A percentile compares a stretch with the other conserved stretches of the same genome.
These are phyloP conservation scores for Montipora capricornis DNA, from an alignment of 64 coral and sea anemone species.

Conservation along the genomic window DNA sequence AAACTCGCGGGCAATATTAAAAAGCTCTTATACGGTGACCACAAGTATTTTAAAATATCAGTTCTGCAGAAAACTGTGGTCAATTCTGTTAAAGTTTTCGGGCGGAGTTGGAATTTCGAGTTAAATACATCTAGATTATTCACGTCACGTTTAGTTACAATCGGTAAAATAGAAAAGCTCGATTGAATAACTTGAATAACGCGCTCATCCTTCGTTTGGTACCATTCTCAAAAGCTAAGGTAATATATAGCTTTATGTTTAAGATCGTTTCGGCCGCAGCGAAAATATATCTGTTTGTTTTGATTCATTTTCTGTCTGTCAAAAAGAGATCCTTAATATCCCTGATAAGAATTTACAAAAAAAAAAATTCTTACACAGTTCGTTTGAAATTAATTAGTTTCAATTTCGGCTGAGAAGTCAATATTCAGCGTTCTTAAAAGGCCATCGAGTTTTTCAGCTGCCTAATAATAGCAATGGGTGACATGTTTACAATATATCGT, in stretches of 20 bases:
- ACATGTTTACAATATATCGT: neutral
- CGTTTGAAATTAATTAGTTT: slow-evolving; percentile 16
- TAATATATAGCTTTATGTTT: neutral
- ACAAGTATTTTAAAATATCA: slow-evolving; percentile 42
- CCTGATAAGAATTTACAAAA: neutral
- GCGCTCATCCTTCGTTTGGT: neutral
- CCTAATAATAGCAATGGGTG: neutral
- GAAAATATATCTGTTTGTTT: slow-evolving; percentile 26
- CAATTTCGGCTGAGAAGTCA: neutral
- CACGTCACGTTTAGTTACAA: slow-evolving; percentile 5
- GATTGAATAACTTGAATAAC: neutral
- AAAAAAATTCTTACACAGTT: neutral
- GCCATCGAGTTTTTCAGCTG: neutral
- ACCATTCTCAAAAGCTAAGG: neutral
- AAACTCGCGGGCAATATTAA: slow-evolving; percentile 8
- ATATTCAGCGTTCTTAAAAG: neutral
- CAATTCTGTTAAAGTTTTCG: neutral
- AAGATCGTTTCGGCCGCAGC: neutral
- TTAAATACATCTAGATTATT: neutral
- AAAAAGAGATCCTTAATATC: neutral
- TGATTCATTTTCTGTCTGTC: neutral
- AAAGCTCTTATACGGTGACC: slow-evolving; percentile 13
- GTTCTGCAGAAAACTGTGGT: slow-evolving; percentile 14
- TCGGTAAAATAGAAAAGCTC: neutral
- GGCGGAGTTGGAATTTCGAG: neutral